Conservation (phyloP, 1,140 invertebrate genomes). For the Euborellia annulipes region DNA sequence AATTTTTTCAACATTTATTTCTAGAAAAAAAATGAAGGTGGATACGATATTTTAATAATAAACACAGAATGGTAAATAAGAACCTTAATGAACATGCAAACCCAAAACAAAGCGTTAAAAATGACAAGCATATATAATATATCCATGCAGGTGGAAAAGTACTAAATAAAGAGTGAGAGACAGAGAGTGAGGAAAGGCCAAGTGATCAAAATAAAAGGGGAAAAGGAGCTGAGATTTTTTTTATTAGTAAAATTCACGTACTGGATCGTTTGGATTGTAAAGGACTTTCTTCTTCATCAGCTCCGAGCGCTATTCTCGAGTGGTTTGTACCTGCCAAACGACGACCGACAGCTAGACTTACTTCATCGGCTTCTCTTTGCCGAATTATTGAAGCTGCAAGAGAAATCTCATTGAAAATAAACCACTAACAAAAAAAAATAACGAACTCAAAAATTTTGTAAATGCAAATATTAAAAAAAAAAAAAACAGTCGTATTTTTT, state of each 20-base stretch:
- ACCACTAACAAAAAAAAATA: not conserved
- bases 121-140: not conserved
- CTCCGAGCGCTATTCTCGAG: constrained; percentile 36
- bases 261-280: constrained; percentile 61
- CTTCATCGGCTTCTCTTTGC: constrained; percentile 31
- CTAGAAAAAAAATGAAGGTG: no score
- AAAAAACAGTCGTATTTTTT: no score
- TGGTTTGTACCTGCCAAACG: constrained; percentile 41
- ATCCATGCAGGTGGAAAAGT: not conserved
- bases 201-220: constrained; percentile 9
- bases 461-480: no score
- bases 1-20: no score
- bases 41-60: no score
- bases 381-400: constrained; percentile 30
- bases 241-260: constrained; percentile 39
- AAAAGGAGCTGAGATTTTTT: no score
- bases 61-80: not conserved
- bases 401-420: not conserved
- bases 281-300: constrained; percentile 57
- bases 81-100: not conserved
- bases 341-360: constrained; percentile 39
- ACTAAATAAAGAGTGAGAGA: constrained; percentile 6
- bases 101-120: not conserved
- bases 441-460: no score
- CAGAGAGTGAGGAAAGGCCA: constrained; percentile 1